These are phyloP conservation scores for Lysandra coridon DNA, from an alignment of 2,888 invertebrate genomes.

Conservation along the genomic window DNA sequence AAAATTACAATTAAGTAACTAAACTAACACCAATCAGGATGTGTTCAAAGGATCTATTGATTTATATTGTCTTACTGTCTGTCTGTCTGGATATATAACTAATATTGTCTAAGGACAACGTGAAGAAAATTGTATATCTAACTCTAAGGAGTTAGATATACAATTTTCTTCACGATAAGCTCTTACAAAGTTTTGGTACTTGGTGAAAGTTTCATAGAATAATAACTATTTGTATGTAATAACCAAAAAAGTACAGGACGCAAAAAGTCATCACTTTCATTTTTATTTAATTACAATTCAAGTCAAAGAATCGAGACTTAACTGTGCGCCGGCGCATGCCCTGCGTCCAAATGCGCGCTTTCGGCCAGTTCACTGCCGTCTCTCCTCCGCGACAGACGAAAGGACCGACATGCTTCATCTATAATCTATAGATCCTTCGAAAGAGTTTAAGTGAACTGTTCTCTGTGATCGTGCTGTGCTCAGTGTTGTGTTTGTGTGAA, in stretches of 20 bases:
- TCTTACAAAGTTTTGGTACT: neutral
- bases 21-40: too few relatives aligned
- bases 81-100: too few relatives aligned
- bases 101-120: too few relatives aligned
- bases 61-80: too few relatives aligned
- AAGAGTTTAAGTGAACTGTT: conserved; percentile 43
- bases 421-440: conserved; percentile 36
- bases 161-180: too few relatives aligned
- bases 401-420: conserved; percentile 58
- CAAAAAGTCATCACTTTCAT: conserved; percentile 59
- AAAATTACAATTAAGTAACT: too few relatives aligned
- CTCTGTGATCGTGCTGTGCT: conserved; percentile 49
- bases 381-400: conserved; percentile 67
- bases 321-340: conserved; percentile 55
- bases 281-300: conserved; percentile 71
- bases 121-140: too few relatives aligned
- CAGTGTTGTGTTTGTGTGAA: conserved; percentile 51
- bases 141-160: too few relatives aligned
- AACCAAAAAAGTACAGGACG: conserved; percentile 28
- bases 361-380: conserved; percentile 74
- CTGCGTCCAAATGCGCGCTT: conserved; percentile 62
- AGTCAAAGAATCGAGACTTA: conserved; percentile 61
- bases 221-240: neutral
- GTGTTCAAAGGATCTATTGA: too few relatives aligned
- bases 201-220: conserved; percentile 17